Conservation (phyloP, 2,113 vertebrate species). For the Dipodomys stephensi region DNA sequence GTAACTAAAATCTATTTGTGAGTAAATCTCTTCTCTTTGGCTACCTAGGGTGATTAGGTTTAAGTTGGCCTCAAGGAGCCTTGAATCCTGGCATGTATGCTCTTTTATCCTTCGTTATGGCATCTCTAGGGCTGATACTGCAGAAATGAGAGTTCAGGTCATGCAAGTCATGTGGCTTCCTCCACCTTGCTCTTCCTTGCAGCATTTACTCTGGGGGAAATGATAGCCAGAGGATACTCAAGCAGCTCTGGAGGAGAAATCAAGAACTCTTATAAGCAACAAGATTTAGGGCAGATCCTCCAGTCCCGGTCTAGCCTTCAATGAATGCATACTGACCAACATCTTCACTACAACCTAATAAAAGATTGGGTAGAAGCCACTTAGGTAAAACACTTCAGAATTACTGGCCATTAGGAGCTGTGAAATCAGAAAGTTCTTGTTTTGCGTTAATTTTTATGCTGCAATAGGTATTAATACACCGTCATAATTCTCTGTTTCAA, state of each 20-base stretch:
- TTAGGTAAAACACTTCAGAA: background rate
- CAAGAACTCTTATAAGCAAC: background rate
- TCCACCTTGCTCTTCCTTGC: background rate
- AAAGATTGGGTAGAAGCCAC: background rate
- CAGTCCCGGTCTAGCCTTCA: background rate
- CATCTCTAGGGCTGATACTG: too few species aligned
- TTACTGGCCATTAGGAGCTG: background rate
- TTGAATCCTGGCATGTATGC: background rate
- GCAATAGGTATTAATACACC: background rate
- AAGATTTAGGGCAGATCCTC: background rate
- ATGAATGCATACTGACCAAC: background rate
- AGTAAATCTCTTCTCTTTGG: background rate
- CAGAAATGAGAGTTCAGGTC: background rate
- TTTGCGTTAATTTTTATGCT: background rate
- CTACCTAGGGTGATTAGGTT: background rate
- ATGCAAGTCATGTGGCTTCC: background rate
- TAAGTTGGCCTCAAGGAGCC: background rate
- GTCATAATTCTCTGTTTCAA: background rate
- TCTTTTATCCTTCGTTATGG: background rate
- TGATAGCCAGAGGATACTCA: background rate
- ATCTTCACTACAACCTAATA: background rate
- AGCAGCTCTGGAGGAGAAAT: background rate
- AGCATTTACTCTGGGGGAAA: background rate
- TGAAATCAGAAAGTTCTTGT: background rate
- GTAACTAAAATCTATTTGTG: background rate